A percentile compares a stretch with the other conserved stretches of the same genome.
Conservation (phyloP, 1,140 invertebrate species). For the Euwallacea fornicatus region DNA sequence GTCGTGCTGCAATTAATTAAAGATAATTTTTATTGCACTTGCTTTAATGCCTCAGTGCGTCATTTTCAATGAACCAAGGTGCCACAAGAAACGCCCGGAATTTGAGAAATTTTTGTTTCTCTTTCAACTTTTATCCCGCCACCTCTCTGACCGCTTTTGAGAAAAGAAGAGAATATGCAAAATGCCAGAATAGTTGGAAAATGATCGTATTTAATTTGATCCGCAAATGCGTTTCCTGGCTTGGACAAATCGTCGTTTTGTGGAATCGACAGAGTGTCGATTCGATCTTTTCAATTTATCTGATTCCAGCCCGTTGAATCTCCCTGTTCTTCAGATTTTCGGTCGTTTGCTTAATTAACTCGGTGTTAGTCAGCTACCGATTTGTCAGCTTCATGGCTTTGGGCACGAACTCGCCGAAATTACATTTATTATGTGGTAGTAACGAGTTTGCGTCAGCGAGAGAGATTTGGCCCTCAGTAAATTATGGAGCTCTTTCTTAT, state of each 20-base stretch:
- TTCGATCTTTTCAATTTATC: constrained; percentile 3
- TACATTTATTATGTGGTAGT: constrained; percentile 1
- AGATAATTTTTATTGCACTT: too few species aligned
- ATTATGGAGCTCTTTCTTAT: too few species aligned
- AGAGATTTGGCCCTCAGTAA: neutral
- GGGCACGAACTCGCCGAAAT: neutral
- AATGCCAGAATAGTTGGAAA: neutral
- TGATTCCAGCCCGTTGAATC: neutral
- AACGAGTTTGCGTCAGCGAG: constrained; percentile 3
- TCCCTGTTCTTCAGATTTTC: constrained; percentile 1
- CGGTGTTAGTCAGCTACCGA: constrained; percentile 2
- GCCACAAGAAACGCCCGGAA: too few species aligned
- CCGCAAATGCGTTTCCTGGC: neutral
- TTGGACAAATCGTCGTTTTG: constrained; percentile 2
- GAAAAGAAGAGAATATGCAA: too few species aligned
- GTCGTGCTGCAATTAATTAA: too few species aligned
- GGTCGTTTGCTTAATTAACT: neutral
- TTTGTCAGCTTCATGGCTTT: constrained; percentile 3
- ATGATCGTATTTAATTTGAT: neutral
- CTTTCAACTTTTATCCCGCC: too few species aligned
- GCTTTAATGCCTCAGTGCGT: too few species aligned
- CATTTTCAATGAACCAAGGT: too few species aligned
- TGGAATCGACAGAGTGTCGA: neutral
- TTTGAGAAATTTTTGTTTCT: too few species aligned
- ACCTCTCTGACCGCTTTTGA: too few species aligned